Conservation (phyloP, 2,888 invertebrate species). For the Rapana venosa region DNA sequence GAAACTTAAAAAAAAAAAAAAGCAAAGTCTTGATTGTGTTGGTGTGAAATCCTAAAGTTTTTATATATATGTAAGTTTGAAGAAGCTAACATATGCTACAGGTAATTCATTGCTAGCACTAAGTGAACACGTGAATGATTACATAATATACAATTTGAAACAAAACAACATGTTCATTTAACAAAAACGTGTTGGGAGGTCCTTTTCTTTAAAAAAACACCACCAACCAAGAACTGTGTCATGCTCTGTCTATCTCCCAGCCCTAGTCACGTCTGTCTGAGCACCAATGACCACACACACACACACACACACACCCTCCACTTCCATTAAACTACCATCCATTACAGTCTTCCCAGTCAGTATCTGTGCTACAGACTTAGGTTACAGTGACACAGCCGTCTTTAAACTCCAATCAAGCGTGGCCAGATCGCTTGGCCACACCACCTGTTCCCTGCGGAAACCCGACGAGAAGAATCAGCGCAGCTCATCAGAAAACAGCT, state of each 20-base stretch:
- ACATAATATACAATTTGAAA: no score
- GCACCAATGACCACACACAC: conserved; percentile 10
- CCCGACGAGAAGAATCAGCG: not conserved
- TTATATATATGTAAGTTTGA: no score
- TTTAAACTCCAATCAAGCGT: not conserved
- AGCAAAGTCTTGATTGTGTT: no score
- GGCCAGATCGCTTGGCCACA: not conserved
- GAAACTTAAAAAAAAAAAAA: no score
- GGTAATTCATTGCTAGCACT: no score
- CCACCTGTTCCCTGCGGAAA: conserved; percentile 10
- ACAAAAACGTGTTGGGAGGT: no score
- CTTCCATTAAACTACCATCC: not conserved
- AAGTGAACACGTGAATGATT: no score
- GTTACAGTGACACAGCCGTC: not conserved
- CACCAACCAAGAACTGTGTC: no score
- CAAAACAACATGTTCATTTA: no score
- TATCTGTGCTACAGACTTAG: not conserved
- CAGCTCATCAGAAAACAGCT: not conserved
- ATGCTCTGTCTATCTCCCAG: not conserved
- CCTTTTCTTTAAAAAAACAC: no score
- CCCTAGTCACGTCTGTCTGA: not conserved
- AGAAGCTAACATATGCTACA: no score
- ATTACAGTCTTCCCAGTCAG: not conserved
- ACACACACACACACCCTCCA: not conserved
- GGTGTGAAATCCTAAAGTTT: no score